Evolutionary conservation across 2,797 vertebrate genomes (phyloP).

Genomic region (Arnoldichthys spilopterus): DNA sequence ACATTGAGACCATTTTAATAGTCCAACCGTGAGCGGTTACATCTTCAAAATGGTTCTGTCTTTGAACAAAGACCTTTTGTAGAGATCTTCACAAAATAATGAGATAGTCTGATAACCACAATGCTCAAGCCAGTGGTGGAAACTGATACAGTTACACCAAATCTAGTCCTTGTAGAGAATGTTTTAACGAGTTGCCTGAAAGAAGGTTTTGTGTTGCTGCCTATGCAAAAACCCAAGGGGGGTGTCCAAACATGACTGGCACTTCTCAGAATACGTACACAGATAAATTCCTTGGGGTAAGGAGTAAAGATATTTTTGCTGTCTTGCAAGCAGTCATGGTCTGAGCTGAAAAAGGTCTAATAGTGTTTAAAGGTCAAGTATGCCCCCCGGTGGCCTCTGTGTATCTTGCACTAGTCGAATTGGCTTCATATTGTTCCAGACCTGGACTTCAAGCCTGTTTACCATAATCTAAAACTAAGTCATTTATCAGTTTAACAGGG

Average conservation of each 20-base stretch:
- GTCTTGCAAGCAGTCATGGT: not conserved
- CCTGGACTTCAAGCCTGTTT: not conserved
- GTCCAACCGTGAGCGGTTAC: not conserved
- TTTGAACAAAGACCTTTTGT: not conserved
- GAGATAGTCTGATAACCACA: not conserved
- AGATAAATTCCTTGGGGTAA: not conserved
- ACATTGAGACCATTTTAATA: not conserved
- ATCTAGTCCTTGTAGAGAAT: not conserved
- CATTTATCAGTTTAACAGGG: not conserved
- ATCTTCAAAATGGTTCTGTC: not conserved
- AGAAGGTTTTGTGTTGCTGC: not conserved
- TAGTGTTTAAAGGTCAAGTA: not conserved
- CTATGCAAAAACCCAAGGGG: not conserved
- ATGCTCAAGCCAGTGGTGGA: not conserved
- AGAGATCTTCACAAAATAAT: not conserved
- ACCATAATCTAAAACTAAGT: not conserved
- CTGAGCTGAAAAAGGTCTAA: not conserved
- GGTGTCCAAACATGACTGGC: not conserved
- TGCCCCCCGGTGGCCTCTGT: conserved; percentile 17
- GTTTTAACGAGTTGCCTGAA: not conserved
- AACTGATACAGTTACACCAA: not conserved
- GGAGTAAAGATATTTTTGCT: not conserved
- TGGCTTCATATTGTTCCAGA: not conserved
- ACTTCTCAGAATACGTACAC: conserved; percentile 18
- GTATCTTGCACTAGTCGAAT: not conserved